phyloP scores from a whole-genome alignment of 2,797 vertebrate genomes.

The Crypturellus tataupa region DNA sequence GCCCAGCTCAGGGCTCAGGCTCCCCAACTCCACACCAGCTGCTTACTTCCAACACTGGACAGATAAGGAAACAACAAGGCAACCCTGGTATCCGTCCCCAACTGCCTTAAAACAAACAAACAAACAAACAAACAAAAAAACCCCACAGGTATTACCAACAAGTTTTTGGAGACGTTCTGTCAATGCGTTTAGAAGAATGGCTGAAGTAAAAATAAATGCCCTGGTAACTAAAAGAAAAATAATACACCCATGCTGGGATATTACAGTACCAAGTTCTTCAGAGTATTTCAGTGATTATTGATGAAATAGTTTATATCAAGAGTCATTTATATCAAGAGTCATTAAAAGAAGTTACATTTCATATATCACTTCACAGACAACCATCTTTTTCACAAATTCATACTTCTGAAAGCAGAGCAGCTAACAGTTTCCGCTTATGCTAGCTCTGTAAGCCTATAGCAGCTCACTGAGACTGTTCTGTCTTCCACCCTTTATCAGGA shows the following conservation, averaged over 20 bases:
- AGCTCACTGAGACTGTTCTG: neutral
- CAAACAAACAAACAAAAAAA: neutral
- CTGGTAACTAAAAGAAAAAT: neutral
- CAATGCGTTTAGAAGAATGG: neutral
- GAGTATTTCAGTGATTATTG: neutral
- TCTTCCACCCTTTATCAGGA: neutral
- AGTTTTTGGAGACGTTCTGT: neutral
- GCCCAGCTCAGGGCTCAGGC: neutral
- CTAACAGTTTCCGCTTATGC: neutral
- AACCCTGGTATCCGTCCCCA: neutral
- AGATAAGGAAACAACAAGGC: neutral
- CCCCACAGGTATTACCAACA: neutral
- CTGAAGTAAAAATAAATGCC: neutral
- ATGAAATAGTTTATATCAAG: neutral
- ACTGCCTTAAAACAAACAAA: rapidly evolving
- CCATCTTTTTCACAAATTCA: neutral
- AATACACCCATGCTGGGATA: neutral
- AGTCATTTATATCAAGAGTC: neutral
- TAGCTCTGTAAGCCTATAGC: neutral
- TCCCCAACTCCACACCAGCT: rapidly evolving
- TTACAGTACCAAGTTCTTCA: neutral
- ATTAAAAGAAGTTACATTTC: neutral
- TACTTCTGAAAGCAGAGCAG: neutral
- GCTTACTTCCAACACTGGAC: neutral
- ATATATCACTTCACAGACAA: neutral